Conservation (phyloP, 2,113 vertebrate genomes). For the Pedionomus torquatus region DNA sequence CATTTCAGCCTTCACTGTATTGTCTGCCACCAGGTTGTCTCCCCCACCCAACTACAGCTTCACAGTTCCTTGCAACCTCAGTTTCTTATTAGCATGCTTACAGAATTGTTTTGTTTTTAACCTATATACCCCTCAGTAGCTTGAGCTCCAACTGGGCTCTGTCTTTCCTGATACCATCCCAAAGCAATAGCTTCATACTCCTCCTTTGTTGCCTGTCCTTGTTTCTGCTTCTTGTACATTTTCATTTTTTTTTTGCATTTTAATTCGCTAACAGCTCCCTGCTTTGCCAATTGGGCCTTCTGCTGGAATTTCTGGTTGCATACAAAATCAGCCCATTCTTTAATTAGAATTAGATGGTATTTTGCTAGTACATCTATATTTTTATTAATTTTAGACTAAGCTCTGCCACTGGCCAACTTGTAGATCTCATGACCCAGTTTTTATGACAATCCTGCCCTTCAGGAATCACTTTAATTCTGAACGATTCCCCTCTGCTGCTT, state of each 20-base stretch:
- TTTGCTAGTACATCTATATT: not conserved
- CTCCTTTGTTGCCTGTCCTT: not conserved
- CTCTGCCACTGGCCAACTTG: not conserved
- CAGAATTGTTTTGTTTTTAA: not conserved
- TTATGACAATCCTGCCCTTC: not conserved
- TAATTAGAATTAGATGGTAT: not conserved
- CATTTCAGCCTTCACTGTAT: not conserved
- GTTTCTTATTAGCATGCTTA: not conserved
- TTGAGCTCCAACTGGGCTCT: not conserved
- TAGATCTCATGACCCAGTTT: not conserved
- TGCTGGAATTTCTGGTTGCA: not conserved
- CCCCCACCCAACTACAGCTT: not conserved
- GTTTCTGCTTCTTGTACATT: not conserved
- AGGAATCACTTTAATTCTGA: not conserved
- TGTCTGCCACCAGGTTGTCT: not conserved
- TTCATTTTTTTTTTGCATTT: not conserved
- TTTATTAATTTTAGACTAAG: constrained; percentile 4
- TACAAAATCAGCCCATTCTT: not conserved
- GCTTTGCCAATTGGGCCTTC: not conserved
- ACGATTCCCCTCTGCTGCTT: not conserved
- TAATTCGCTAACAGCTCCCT: not conserved
- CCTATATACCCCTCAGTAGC: not conserved
- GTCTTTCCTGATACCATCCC: not conserved
- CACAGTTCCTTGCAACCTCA: not conserved
- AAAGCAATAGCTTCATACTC: not conserved